Conservation (phyloP, 2,888 invertebrate genomes). For the Lochmaea capreae region DNA sequence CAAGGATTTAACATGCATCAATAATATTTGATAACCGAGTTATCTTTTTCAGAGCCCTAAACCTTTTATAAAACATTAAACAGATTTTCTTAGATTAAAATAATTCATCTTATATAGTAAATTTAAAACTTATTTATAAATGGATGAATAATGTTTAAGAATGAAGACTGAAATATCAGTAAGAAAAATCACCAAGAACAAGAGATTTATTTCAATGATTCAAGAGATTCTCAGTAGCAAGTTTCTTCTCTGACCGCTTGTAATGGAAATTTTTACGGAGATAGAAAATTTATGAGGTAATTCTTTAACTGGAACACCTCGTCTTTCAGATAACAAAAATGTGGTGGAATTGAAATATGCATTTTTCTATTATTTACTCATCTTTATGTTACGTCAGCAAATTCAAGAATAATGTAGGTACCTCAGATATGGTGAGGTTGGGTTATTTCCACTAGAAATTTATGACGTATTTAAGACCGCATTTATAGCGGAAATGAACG, state of each 20-base stretch:
- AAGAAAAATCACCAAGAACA: not conserved
- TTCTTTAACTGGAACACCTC: slow-evolving; percentile 22
- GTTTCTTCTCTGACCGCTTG: slow-evolving; percentile 38
- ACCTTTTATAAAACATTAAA: no score
- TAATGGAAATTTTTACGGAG: slow-evolving; percentile 27
- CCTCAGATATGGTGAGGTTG: not conserved
- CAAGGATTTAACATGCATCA: no score
- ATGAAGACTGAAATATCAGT: not conserved
- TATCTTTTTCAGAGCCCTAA: no score
- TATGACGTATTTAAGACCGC: slow-evolving; percentile 30
- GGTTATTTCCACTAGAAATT: not conserved
- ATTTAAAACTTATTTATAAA: no score
- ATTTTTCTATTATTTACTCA: slow-evolving; percentile 30
- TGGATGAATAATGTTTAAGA: no score
- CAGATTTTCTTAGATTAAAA: no score
- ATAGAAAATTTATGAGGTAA: slow-evolving; percentile 8
- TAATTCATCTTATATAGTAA: no score
- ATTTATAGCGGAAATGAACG: slow-evolving; percentile 34
- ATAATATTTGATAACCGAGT: no score
- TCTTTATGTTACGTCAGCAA: slow-evolving; percentile 29
- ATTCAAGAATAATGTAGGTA: slow-evolving; percentile 6
- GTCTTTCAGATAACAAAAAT: slow-evolving; percentile 30
- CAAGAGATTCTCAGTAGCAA: slow-evolving; percentile 11
- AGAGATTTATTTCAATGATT: slow-evolving; percentile 41
- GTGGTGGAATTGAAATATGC: slow-evolving; percentile 25